Evolutionary conservation across 2,888 invertebrate species (phyloP).

Genomic region (Hydriomena furcata): DNA sequence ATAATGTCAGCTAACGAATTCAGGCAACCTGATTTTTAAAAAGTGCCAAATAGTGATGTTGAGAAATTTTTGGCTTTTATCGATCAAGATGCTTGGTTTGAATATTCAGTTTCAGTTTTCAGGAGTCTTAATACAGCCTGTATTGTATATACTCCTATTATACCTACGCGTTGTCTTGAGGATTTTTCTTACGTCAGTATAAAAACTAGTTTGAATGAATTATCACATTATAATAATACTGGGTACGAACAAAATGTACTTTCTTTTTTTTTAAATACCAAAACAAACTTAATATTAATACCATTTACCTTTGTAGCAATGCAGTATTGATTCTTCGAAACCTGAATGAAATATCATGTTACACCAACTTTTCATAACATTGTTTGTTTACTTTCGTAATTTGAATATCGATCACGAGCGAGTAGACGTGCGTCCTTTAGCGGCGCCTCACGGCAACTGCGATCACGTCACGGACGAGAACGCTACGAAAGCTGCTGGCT

Average conservation of each 20-base stretch:
- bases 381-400: constrained; percentile 53
- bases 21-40: too few species aligned
- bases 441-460: constrained; percentile 51
- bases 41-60: too few species aligned
- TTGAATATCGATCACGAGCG: constrained; percentile 25
- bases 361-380: constrained; percentile 48
- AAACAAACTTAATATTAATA: neutral
- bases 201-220: neutral
- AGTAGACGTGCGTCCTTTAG: constrained; percentile 41
- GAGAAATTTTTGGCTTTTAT: too few species aligned
- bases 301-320: constrained; percentile 36
- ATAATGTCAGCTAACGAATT: too few species aligned
- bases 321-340: constrained; percentile 29
- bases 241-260: neutral
- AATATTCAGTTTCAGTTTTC: too few species aligned
- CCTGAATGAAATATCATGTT: constrained; percentile 40
- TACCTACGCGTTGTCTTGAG: too few species aligned
- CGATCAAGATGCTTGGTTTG: too few species aligned
- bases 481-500: constrained; percentile 28
- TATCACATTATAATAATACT: neutral
- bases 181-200: too few species aligned
- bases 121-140: too few species aligned
- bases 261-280: neutral
- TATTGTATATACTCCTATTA: too few species aligned
- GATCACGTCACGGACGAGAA: neutral